Evolutionary conservation across 2,888 invertebrate genomes (phyloP).

Genomic region (Acrobasis suavella): DNA sequence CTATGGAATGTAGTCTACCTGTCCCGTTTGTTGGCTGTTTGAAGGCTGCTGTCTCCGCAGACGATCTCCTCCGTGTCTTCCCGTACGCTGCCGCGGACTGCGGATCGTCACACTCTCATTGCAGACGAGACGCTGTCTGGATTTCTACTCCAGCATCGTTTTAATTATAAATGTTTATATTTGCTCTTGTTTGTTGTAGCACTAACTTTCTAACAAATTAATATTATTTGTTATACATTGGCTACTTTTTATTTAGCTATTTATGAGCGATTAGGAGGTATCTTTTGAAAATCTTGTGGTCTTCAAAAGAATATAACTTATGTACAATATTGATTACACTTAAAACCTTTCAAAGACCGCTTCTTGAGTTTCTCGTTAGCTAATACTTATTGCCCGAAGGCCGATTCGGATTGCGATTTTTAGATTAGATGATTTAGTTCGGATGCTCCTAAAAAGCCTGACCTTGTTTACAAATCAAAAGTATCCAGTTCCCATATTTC

Average conservation of each 20-base stretch:
- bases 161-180: constrained; percentile 11
- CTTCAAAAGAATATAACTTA: no score
- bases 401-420: not conserved
- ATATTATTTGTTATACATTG: no score
- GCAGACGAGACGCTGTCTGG: constrained; percentile 37
- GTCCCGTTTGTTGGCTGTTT: no score
- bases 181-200: not conserved
- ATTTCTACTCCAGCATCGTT: constrained; percentile 22
- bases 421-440: no score
- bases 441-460: not conserved
- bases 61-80: not conserved
- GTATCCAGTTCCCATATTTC: not conserved
- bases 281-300: no score
- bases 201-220: no score
- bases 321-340: no score
- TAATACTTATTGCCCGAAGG: not conserved
- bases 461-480: not conserved
- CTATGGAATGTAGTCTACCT: not conserved
- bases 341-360: no score
- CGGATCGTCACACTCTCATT: constrained; percentile 57
- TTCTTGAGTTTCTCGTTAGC: not conserved
- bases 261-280: no score
- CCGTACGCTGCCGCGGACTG: constrained; percentile 26
- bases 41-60: not conserved
- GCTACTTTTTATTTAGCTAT: no score